Base-by-base conservation (phyloP, 2,797 vertebrate genomes). In the Chloroceryle inda region DNA sequence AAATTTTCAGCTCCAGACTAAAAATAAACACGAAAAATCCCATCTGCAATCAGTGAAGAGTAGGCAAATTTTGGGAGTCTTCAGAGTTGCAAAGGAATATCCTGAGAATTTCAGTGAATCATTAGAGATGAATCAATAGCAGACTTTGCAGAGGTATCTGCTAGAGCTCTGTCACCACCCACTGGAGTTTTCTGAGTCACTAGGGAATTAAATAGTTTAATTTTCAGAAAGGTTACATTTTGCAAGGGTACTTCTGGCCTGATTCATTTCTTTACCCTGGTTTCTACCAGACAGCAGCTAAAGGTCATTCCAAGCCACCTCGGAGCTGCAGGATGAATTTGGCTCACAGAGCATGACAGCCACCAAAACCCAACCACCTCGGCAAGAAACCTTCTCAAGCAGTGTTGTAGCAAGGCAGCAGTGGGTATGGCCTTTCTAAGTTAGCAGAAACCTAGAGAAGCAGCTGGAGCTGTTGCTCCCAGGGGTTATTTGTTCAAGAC, bases 141-240 rank as follows among this genome's bases (percentile, higher is more conserved):
- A 82, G 50, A 49, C 58, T 38, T 17, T 37, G 8, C 5, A 66
- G 18, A 81, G 31, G 23, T 14, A 33, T 40, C 49, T 75, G 68
- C 40, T 35, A 37, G 26, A 56, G 69, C 62, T 94, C 26, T 50
- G 73, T 91, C 69, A 92, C 69, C 26, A 13, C 4, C 14, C 38
- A 33, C 45, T 61, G 56, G 67, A 93, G 40, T 19, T 10, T 64
- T 85, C 2, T 61, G 66, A 88, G 52, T 88, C 84, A 80, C 56
- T 5, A 18, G 49, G 64, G 44, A 84, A 93, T 63, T 18, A 80
- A 77, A 59, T 1, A 53, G 42, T 64, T 62, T 19, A 13, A 42
- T 29, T 55, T 89, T 90, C n/a, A 86, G 79, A 96, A 88, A 90
- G 86, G 73, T 91, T 88, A 75, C 18, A 18, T 75, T 92, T 52